Evolutionary conservation across 2,888 invertebrate genomes (phyloP), one percentile per base, ranked within the genome.

Genomic region (Orthosia gothica): DNA sequence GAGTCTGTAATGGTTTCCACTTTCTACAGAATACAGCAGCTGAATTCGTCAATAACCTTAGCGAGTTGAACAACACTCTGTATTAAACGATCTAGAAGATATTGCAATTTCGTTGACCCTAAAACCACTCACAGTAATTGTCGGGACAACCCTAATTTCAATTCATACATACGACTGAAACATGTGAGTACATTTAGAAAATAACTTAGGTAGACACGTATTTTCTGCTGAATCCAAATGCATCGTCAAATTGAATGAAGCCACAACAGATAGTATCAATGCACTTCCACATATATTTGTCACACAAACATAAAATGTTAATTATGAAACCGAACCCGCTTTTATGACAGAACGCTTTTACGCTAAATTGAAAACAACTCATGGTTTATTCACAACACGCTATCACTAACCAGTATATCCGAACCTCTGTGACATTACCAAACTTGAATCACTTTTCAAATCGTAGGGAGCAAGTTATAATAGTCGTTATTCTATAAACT

Each of bases 341-440:
- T 95, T 95, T 95, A 95, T 95, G 95, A 95, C 94, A 83, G 87
- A 92, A 95, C 93, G 95, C 96, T 96, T 95, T 96, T 95, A 95
- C 95, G 94, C 93, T 91, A 95, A 96, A 96, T 95, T 95, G 95
- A 95, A 96, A 95, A 96, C 95, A 95, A 93, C 95, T 95, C 96
- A 96, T 96, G 95, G 94, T 95, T 96, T 95, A 96, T 96, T 95
- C 95, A 96, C 92, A 89, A 90, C 94, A 90, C 89, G 92, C 88
- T 89, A 91, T 91, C 88, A 81, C 80, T 81, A 83, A 79, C 95
- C 95, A 94, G 88, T 89, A 83, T n/a, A n/a, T n/a, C n/a, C n/a
- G n/a, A n/a, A n/a, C n/a, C n/a, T n/a, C n/a, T n/a, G n/a, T n/a
- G n/a, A n/a, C n/a, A n/a, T n/a, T n/a, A n/a, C n/a, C n/a, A n/a